Base-by-base conservation (phyloP, 2,888 invertebrate genomes). In the Thecocarcelia acutangulata region DNA sequence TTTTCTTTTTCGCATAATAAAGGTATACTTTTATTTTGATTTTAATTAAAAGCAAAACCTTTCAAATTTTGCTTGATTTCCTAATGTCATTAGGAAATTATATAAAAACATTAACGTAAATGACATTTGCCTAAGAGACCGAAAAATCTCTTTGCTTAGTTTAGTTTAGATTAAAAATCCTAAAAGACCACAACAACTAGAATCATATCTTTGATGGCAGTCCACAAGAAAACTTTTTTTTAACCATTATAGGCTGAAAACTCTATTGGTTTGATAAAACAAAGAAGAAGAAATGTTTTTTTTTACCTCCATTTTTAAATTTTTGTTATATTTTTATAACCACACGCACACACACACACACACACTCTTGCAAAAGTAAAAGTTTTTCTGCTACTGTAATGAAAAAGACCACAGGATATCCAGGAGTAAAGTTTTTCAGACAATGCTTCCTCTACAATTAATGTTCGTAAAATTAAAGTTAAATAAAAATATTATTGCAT, bases 101-200 rank as follows among this genome's bases (percentile, higher is more conserved):
- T 73, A 73, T 81, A 52, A 81, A 81, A 73, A 63, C 81, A 81
- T 77, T 77, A 81, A 73, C 73, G 66, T 37, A 81, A 81, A 73
- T 77, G 73, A 77, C 81, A 77, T 77, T 77, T 63, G 73, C 63
- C 66, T 69, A 17, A 54, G 52, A 46, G 19, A 9, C 33, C 11
- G 42, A 37, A 40, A 58, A 12, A 75, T 9, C 19, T 40, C n/a
- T 15, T 37, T 19, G 8, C 3, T 15, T 1, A 21, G 44, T n/a
- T 0, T 9, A 50, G 12, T 15, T 52, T 3, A 50, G 21, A 21
- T n/a, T 52, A 37, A 3, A 46, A 42, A n/a, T 58, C 40, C 33
- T 19, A 69, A 69, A 69, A 69, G 21, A 42, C 46, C 66, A 68
- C 66, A 66, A 59, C 59, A 58, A 66, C 19, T 75, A 28, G 48